Conservation (phyloP, 2,797 vertebrate genomes). For the Trichosurus vulpecula region DNA sequence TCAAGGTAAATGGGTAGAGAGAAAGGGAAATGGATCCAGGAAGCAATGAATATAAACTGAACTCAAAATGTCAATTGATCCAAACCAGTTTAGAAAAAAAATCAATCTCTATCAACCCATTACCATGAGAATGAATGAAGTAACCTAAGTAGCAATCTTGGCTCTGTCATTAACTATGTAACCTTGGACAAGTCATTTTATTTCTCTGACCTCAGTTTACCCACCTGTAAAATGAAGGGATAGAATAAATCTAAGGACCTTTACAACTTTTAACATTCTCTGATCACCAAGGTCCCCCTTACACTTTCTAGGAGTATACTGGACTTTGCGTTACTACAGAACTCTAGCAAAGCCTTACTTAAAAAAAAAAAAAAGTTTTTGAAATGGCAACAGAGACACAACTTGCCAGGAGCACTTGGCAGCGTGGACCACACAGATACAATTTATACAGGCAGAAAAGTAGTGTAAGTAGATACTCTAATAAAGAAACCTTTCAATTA, state of each 20-base stretch:
- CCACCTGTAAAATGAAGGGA: not conserved
- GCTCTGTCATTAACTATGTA: not conserved
- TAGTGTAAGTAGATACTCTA: conserved; percentile 33
- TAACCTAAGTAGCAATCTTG: not conserved
- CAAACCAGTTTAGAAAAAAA: not conserved
- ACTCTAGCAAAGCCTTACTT: not conserved
- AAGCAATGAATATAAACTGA: accelerated
- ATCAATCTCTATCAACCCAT: not conserved
- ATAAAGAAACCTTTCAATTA: conserved; percentile 27
- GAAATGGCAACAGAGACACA: not conserved
- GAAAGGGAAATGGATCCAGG: accelerated
- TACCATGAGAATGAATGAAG: not conserved
- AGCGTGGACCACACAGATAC: conserved; percentile 18
- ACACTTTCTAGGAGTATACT: not conserved
- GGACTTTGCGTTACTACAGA: not conserved
- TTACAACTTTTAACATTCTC: not conserved
- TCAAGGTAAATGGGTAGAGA: accelerated
- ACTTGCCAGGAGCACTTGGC: conserved; percentile 19
- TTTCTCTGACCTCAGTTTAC: not conserved
- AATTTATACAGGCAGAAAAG: conserved; percentile 8
- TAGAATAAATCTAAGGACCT: not conserved
- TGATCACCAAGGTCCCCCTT: accelerated
- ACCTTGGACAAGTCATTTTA: not conserved
- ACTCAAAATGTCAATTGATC: not conserved
- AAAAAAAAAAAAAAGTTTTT: conserved; percentile 36